Conservation (phyloP, 2,797 vertebrate species). For the Harpagifer antarcticus region DNA sequence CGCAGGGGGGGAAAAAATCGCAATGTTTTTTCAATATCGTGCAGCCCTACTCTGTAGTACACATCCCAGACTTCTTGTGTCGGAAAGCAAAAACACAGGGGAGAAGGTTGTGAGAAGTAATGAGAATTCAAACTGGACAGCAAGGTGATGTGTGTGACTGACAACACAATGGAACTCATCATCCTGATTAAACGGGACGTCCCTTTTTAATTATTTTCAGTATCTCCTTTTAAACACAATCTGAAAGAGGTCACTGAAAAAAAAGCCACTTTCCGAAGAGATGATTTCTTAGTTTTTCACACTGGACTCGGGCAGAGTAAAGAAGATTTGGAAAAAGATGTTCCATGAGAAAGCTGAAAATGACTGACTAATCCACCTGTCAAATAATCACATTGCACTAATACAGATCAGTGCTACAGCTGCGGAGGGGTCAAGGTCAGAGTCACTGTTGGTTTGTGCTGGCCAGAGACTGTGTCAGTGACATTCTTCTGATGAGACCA, state of each 20-base stretch:
- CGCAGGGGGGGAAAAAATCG: too few species aligned
- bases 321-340: constrained; percentile 32
- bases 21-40: too few species aligned
- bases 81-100: constrained; percentile 25
- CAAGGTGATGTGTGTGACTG: constrained; percentile 43
- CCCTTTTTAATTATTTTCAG: constrained; percentile 57
- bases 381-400: constrained; percentile 41
- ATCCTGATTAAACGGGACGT: constrained; percentile 52
- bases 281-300: constrained; percentile 55
- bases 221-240: constrained; percentile 54
- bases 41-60: constrained; percentile 33
- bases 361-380: constrained; percentile 52
- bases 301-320: constrained; percentile 35
- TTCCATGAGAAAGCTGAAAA: constrained; percentile 28
- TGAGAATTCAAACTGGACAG: constrained; percentile 53
- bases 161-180: constrained; percentile 62
- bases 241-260: constrained; percentile 62
- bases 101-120: constrained; percentile 32
- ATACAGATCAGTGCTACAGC: constrained; percentile 50
- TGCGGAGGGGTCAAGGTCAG: constrained; percentile 59
- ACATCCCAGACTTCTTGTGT: constrained; percentile 39
- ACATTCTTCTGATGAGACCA: constrained; percentile 44
- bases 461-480: constrained; percentile 47
- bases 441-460: constrained; percentile 61
- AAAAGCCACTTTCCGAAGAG: constrained; percentile 47